Percentiles rank a stretch among this genome's conserved stretches.
Evolutionary conservation across 2,797 vertebrate genomes (phyloP).

Genomic region (Melanotaenia parkinsoni): DNA sequence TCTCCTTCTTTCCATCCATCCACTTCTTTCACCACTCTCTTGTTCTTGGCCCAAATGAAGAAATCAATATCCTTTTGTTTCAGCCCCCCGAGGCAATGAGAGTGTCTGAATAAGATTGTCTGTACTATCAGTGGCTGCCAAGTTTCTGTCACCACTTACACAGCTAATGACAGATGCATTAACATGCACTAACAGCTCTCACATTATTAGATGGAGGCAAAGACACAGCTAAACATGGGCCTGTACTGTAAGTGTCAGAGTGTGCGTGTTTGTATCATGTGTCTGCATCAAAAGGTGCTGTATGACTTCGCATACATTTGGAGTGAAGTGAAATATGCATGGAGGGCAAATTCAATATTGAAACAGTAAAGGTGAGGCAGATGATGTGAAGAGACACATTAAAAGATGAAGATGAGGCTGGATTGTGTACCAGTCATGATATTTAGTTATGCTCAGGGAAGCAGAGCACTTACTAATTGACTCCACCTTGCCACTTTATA

Average conservation of each 20-base stretch:
- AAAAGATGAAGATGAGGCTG: slow-evolving; percentile 41
- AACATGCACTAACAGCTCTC: slow-evolving; percentile 63
- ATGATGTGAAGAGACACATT: slow-evolving; percentile 58
- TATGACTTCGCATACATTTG: slow-evolving; percentile 19
- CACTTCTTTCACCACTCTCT: slow-evolving; percentile 73
- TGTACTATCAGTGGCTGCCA: slow-evolving; percentile 63
- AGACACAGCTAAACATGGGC: slow-evolving; percentile 36
- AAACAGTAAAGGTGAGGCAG: slow-evolving; percentile 63
- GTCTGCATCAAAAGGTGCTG: slow-evolving; percentile 7
- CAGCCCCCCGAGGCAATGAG: slow-evolving; percentile 66
- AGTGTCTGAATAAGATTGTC: slow-evolving; percentile 72
- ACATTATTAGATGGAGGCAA: slow-evolving; percentile 45
- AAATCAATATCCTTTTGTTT: slow-evolving; percentile 80
- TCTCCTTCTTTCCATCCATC: slow-evolving; percentile 66
- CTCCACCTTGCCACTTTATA: slow-evolving; percentile 2
- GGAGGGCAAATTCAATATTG: slow-evolving; percentile 47
- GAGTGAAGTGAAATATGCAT: slow-evolving; percentile 28
- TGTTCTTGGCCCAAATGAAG: slow-evolving; percentile 79
- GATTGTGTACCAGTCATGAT: slow-evolving; percentile 39
- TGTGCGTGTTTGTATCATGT: slow-evolving; percentile 8
- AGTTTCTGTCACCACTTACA: slow-evolving; percentile 78
- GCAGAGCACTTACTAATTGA: slow-evolving; percentile 57
- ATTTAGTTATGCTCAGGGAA: slow-evolving; percentile 55
- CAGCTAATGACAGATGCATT: slow-evolving; percentile 78
- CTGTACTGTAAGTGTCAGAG: background rate